phyloP scores from a whole-genome alignment of 2,797 vertebrate genomes.

The Taenioides sp. region DNA sequence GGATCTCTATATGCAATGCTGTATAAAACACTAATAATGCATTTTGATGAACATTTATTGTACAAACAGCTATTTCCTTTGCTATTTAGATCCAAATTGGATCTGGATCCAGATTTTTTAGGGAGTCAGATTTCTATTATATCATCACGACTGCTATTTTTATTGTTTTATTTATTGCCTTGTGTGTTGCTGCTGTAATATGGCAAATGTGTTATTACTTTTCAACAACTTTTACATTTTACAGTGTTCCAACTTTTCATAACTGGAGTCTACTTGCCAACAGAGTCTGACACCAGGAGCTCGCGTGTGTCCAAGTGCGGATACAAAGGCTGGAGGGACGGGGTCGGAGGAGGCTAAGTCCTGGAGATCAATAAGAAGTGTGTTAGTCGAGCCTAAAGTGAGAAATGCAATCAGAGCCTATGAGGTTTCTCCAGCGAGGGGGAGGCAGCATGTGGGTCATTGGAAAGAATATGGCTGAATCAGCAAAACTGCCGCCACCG shows the following conservation, averaged over 20 bases:
- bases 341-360: slow-evolving; percentile 45
- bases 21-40: too few species aligned
- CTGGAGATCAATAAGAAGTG: slow-evolving; percentile 55
- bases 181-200: too few species aligned
- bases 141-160: too few species aligned
- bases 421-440: slow-evolving; percentile 88
- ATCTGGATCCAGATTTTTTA: too few species aligned
- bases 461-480: slow-evolving; percentile 91
- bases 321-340: slow-evolving; percentile 12
- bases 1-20: too few species aligned
- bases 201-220: too few species aligned
- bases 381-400: slow-evolving; percentile 48
- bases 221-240: too few species aligned
- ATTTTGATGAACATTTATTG: too few species aligned
- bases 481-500: slow-evolving; percentile 76
- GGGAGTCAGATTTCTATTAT: too few species aligned
- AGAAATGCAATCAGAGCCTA: slow-evolving; percentile 82
- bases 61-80: too few species aligned
- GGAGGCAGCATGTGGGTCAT: slow-evolving; percentile 90
- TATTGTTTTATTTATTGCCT: too few species aligned
- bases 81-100: too few species aligned
- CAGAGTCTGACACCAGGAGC: not conserved
- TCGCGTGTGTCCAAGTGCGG: not conserved
- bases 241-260: not conserved
- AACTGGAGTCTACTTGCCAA: not conserved